phyloP scores from a whole-genome alignment of 2,113 vertebrate species.

The Callospermophilus lateralis region DNA sequence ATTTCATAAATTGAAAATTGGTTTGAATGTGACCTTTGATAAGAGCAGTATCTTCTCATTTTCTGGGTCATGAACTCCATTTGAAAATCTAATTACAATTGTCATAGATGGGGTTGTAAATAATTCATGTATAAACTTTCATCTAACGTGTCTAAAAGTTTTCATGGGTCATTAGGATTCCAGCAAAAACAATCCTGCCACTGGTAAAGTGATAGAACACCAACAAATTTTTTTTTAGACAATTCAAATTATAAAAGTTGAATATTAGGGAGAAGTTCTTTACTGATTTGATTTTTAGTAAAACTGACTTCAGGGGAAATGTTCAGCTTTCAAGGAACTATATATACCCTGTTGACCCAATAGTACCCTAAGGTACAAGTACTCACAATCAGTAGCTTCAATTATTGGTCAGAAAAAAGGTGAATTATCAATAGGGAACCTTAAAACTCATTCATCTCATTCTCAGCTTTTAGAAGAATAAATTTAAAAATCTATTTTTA shows the following conservation, averaged over 20 bases:
- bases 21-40: background rate
- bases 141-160: background rate
- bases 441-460: background rate
- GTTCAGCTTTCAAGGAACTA: background rate
- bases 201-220: background rate
- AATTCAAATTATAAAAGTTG: background rate
- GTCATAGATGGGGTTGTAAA: background rate
- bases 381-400: background rate
- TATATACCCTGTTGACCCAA: background rate
- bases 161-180: background rate
- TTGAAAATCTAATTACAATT: conserved; percentile 14
- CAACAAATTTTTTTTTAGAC: background rate
- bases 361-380: background rate
- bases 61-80: background rate
- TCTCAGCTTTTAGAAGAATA: background rate
- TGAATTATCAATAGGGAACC: background rate
- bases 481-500: background rate
- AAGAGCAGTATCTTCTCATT: background rate
- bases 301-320: background rate
- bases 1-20: background rate
- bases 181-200: background rate
- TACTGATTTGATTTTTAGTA: background rate
- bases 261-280: background rate
- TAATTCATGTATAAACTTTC: background rate
- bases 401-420: background rate